Base-by-base conservation (phyloP, 2,113 vertebrate genomes). In the Tylochromis polylepis region DNA sequence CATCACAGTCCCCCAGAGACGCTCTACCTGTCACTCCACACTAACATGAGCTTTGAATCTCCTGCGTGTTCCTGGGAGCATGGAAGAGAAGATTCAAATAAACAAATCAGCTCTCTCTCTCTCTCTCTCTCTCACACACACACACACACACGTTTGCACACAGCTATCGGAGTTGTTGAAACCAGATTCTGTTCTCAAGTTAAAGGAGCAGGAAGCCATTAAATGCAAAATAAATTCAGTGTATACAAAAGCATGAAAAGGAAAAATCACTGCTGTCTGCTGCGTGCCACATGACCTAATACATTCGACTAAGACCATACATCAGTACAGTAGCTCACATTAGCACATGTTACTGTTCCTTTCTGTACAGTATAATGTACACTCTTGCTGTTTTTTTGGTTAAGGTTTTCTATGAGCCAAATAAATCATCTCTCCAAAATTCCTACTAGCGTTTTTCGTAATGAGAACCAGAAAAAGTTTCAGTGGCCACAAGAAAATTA, bases 1-100 rank as follows among this genome's bases (percentile, higher is more conserved):
- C 94, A 91, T 95, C 95, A 94, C 87, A 89, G 82, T 29, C 88
- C 92, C 92, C 92, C 56, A 79, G 92, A 92, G 93, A 93, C 77
- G 53, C 80, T 84, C 91, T 94, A 94, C 92, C 94, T 95, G 94
- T 95, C 94, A 95, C 89, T 92, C 82, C 62, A 15, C 59, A 91
- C 92, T 82, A 90, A 90, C 86, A 70, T 77, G 79, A 83, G 87
- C 92, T 94, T 91, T 91, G 88, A 94, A 91, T 93, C 59, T 86
- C 67, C 46, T 56, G 85, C 65, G 38, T 75, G 87, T 92, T 79
- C 79, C 85, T 29, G 7, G 18, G 88, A 94, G 79, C 88, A 85
- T 34, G 29, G 75, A 85, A 16, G 72, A 12, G 11, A 53, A 90
- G 90, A 89, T 53, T 91, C 87, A 85, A 36, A 90, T 85, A 91